Evolutionary conservation across 1,140 invertebrate genomes (phyloP).

Genomic region (Temnothorax nylanderi): DNA sequence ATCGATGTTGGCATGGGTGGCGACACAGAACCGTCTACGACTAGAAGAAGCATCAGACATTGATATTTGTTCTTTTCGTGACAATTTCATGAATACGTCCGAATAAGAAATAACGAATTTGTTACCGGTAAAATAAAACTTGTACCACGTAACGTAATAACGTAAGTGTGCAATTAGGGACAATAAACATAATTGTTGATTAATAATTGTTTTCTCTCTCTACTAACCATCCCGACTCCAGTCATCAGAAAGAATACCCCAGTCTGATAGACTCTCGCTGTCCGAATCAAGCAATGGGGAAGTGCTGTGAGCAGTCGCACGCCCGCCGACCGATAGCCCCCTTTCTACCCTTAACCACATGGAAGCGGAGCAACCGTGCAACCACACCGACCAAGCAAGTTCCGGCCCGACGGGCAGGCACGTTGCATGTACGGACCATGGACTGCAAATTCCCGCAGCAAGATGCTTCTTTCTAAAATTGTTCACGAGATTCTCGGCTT

Average conservation of each 20-base stretch:
- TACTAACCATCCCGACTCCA: slow-evolving; percentile 83
- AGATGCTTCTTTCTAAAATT: slow-evolving; percentile 81
- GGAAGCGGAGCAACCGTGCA: slow-evolving; percentile 87
- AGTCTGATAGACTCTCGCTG: slow-evolving; percentile 83
- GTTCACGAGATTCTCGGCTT: slow-evolving; percentile 78
- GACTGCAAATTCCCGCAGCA: slow-evolving; percentile 81
- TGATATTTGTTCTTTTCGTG: slow-evolving; percentile 32
- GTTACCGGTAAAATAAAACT: slow-evolving; percentile 13
- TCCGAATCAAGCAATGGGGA: slow-evolving; percentile 75
- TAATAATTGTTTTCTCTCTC: neutral
- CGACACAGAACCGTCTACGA: slow-evolving; percentile 79
- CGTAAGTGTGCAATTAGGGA: neutral
- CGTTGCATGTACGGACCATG: slow-evolving; percentile 85
- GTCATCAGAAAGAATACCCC: slow-evolving; percentile 84
- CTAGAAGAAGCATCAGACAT: slow-evolving; percentile 68
- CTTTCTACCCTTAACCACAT: slow-evolving; percentile 86
- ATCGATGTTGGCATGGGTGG: slow-evolving; percentile 82
- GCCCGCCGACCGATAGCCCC: slow-evolving; percentile 67
- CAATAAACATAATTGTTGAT: neutral
- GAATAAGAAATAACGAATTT: slow-evolving; percentile 49
- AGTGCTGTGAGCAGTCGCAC: slow-evolving; percentile 65
- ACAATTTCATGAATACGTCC: slow-evolving; percentile 39
- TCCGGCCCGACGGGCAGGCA: slow-evolving; percentile 85
- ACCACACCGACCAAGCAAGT: slow-evolving; percentile 87
- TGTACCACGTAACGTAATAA: neutral